Evolutionary conservation across 2,113 vertebrate genomes (phyloP).

Genomic region (Leptocoma aspasia): DNA sequence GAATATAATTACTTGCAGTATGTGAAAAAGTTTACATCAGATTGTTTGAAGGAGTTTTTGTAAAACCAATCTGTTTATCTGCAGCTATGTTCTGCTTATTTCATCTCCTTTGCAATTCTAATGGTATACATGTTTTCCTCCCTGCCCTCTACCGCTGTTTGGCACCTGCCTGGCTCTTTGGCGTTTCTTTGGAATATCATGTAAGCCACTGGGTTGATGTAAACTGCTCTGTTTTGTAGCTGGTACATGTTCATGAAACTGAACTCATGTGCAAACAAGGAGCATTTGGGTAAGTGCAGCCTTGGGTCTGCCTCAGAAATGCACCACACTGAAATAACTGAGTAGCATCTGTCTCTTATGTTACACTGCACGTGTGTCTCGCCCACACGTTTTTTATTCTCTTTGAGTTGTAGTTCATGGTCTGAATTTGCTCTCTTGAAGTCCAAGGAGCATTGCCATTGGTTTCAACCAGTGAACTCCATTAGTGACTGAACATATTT

Average conservation of each 20-base stretch:
- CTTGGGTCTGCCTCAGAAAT: not conserved
- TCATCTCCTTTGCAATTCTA: not conserved
- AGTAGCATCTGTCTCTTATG: not conserved
- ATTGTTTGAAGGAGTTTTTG: not conserved
- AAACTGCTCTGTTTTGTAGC: not conserved
- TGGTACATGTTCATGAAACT: not conserved
- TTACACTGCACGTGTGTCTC: not conserved
- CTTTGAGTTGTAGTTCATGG: not conserved
- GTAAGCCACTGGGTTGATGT: not conserved
- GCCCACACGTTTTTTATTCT: not conserved
- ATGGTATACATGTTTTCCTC: not conserved
- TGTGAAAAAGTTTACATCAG: not conserved
- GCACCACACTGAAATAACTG: not conserved
- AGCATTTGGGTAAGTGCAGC: not conserved
- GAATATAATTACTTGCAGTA: not conserved
- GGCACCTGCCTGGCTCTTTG: not conserved
- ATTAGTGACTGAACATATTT: not conserved
- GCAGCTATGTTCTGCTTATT: not conserved
- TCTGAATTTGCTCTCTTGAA: not conserved
- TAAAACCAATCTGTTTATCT: not conserved
- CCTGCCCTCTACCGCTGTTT: not conserved
- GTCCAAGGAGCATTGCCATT: not conserved
- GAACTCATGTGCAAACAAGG: not conserved
- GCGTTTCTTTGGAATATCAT: not conserved
- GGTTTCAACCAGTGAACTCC: not conserved